phyloP scores from a whole-genome alignment of 2,888 invertebrate species.

The Heliconius cydno region DNA sequence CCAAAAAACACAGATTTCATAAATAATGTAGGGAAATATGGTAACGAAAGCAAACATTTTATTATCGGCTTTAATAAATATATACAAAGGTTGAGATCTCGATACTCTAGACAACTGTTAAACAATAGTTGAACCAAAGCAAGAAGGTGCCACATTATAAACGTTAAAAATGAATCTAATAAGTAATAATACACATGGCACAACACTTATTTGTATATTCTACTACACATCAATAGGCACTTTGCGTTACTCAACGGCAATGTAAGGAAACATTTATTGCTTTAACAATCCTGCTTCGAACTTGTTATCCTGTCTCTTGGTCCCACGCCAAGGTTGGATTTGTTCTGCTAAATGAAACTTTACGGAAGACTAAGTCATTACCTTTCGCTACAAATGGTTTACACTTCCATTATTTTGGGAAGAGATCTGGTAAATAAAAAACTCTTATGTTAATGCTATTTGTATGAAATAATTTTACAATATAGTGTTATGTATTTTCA shows the following conservation, averaged over 20 bases:
- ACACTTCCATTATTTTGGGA: not conserved
- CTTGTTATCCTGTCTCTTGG: conserved; percentile 51
- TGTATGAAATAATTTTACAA: not conserved
- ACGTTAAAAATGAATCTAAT: conserved; percentile 35
- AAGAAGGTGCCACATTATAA: conserved; percentile 36
- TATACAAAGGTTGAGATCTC: conserved; percentile 38
- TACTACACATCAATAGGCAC: conserved; percentile 69
- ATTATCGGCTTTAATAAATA: conserved; percentile 19
- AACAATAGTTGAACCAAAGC: conserved; percentile 26
- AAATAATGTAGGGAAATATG: conserved; percentile 35
- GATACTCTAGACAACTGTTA: conserved; percentile 24
- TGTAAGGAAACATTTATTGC: conserved; percentile 55
- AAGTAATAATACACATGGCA: conserved; percentile 39
- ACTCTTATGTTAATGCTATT: not conserved
- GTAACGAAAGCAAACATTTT: conserved; percentile 36
- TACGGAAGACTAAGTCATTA: conserved; percentile 33
- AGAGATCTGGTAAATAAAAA: conserved; percentile 12
- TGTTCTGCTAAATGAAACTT: conserved; percentile 26
- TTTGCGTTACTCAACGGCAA: conserved; percentile 54
- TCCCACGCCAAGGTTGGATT: conserved; percentile 59
- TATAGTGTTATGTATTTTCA: not conserved
- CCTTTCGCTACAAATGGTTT: conserved; percentile 1
- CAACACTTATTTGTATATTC: conserved; percentile 48
- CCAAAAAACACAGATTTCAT: conserved; percentile 29
- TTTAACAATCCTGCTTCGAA: conserved; percentile 48